Evolutionary conservation across 2,797 vertebrate genomes (phyloP).

Genomic region (Molossus alvarezi): DNA sequence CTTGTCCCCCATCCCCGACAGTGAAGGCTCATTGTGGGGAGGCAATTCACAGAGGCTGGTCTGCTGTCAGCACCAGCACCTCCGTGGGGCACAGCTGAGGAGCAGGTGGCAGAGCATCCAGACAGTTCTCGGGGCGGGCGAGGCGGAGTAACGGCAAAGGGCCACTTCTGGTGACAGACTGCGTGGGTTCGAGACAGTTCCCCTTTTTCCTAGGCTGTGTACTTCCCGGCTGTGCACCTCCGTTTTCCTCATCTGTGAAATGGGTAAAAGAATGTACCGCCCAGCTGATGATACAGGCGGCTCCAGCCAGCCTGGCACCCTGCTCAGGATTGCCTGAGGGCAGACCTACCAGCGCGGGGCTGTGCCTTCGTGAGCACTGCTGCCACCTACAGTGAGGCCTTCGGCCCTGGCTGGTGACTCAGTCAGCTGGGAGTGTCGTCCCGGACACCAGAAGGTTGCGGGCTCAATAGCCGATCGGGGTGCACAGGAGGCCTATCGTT

Average conservation of each 20-base stretch:
- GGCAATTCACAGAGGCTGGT: fast-evolving
- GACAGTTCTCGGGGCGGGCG: neutral
- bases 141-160: neutral
- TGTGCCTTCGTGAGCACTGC: too few relatives aligned
- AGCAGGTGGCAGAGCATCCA: neutral
- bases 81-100: neutral
- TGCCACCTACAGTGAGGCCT: neutral
- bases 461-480: too few relatives aligned
- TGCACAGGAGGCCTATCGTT: too few relatives aligned
- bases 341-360: too few relatives aligned
- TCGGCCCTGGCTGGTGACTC: neutral
- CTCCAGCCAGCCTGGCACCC: neutral
- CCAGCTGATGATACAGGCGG: too few relatives aligned
- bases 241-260: neutral
- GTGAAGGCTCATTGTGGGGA: neutral
- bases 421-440: too few relatives aligned
- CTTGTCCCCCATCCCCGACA: neutral
- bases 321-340: neutral
- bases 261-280: too few relatives aligned
- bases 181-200: neutral
- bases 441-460: too few relatives aligned
- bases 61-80: neutral
- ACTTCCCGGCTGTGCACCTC: neutral
- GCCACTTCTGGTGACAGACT: neutral
- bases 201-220: neutral